A percentile compares a stretch with the other conserved stretches of the same genome.
These are phyloP conservation scores for Morone saxatilis DNA, from an alignment of 2,113 vertebrate species.

Conservation along the genomic window DNA sequence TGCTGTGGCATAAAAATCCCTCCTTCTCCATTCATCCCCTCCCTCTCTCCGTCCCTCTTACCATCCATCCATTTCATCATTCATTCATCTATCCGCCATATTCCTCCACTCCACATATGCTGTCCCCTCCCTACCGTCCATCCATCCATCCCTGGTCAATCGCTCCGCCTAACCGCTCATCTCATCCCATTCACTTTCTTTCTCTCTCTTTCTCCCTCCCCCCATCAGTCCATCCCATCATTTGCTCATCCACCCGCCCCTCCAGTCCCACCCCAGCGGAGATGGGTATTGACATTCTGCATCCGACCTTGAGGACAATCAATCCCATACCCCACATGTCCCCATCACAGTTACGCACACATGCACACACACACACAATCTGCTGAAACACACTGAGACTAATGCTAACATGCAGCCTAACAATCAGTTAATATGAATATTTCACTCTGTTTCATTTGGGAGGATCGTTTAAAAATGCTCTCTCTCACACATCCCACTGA, in stretches of 20 bases:
- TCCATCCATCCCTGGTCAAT: conserved; percentile 33
- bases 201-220: not conserved
- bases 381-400: not conserved
- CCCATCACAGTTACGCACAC: conserved; percentile 42
- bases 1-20: conserved; percentile 11
- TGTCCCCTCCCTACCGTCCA: conserved; percentile 32
- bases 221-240: conserved; percentile 60
- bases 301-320: conserved; percentile 86
- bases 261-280: conserved; percentile 73
- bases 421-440: not conserved
- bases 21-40: conserved; percentile 22
- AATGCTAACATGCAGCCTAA: conserved; percentile 17
- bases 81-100: conserved; percentile 41
- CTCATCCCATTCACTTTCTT: conserved; percentile 42
- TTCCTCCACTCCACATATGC: conserved; percentile 16
- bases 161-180: conserved; percentile 17
- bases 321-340: conserved; percentile 78
- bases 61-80: conserved; percentile 51
- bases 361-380: conserved; percentile 28
- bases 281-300: conserved; percentile 83
- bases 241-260: conserved; percentile 57
- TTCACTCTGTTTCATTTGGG: not conserved
- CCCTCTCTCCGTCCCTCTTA: conserved; percentile 1
- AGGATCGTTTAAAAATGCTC: not conserved
- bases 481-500: not conserved